These are phyloP conservation scores for Deilephila porcellus DNA, from an alignment of 2,888 invertebrate species.

Conservation along the genomic window DNA sequence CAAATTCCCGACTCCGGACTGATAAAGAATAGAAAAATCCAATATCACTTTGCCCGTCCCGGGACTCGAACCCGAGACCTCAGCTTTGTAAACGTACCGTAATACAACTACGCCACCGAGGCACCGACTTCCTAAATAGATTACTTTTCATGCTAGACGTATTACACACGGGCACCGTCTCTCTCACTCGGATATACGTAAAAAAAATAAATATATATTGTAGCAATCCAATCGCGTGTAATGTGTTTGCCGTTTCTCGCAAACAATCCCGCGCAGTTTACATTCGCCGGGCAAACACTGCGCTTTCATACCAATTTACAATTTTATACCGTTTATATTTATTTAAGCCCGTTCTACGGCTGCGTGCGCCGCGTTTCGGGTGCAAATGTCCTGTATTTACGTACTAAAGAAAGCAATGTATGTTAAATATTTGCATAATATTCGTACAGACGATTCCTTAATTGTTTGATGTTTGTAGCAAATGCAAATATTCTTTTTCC, in stretches of 20 bases:
- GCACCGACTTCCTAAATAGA: too few species aligned
- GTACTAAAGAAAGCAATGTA: background rate
- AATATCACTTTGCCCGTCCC: too few species aligned
- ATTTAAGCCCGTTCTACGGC: background rate
- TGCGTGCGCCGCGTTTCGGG: background rate
- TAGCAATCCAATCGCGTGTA: background rate
- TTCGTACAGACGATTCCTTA: too few species aligned
- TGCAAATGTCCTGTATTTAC: background rate
- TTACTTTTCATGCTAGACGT: too few species aligned
- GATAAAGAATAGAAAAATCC: too few species aligned
- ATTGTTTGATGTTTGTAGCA: too few species aligned
- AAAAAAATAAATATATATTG: background rate
- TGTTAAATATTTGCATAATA: background rate
- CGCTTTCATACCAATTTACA: slow-evolving; percentile 1
- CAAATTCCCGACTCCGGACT: too few species aligned
- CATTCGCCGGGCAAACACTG: slow-evolving; percentile 11
- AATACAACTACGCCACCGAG: too few species aligned
- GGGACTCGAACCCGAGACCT: too few species aligned
- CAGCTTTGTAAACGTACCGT: too few species aligned
- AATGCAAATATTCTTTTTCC: too few species aligned
- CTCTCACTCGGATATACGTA: background rate
- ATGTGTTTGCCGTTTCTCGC: background rate
- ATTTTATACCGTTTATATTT: slow-evolving; percentile 6
- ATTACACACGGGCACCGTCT: background rate
- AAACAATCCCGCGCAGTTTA: slow-evolving; percentile 4